Evolutionary conservation across 2,113 vertebrate species (phyloP).

Genomic region (Podarcis cretensis): DNA sequence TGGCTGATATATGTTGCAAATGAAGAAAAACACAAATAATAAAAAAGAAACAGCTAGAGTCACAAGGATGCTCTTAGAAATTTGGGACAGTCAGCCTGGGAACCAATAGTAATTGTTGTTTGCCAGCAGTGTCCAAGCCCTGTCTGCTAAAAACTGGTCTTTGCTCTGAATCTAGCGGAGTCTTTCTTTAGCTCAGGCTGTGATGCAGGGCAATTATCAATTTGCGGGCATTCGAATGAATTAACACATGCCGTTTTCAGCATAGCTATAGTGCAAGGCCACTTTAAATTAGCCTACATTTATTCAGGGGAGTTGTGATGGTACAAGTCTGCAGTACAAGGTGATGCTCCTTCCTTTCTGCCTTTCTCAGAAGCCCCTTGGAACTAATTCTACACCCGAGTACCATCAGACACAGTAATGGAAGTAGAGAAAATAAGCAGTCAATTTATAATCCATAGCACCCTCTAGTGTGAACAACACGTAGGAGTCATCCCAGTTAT

Average conservation of each 20-base stretch:
- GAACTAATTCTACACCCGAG: neutral
- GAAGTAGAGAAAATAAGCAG: neutral
- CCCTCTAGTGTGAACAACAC: neutral
- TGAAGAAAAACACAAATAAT: too few relatives aligned
- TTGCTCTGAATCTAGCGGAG: neutral
- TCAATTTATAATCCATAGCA: too few relatives aligned
- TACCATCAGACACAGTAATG: neutral
- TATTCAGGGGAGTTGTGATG: neutral
- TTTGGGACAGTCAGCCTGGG: neutral
- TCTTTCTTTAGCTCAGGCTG: neutral
- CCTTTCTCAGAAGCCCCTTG: neutral
- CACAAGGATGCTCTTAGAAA: neutral
- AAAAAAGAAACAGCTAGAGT: neutral
- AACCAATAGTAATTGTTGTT: neutral
- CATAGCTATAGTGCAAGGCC: neutral
- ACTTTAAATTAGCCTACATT: neutral
- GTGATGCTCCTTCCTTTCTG: neutral
- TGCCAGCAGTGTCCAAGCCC: neutral
- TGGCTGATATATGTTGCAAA: too few relatives aligned
- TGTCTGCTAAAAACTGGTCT: neutral
- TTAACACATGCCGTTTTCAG: slow-evolving; percentile 11
- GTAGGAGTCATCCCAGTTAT: too few relatives aligned
- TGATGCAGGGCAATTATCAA: neutral
- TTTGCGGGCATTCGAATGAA: slow-evolving; percentile 1
- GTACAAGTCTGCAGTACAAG: neutral